phyloP scores from a whole-genome alignment of 2,113 vertebrate genomes.

The Coryphaenoides rupestris region DNA sequence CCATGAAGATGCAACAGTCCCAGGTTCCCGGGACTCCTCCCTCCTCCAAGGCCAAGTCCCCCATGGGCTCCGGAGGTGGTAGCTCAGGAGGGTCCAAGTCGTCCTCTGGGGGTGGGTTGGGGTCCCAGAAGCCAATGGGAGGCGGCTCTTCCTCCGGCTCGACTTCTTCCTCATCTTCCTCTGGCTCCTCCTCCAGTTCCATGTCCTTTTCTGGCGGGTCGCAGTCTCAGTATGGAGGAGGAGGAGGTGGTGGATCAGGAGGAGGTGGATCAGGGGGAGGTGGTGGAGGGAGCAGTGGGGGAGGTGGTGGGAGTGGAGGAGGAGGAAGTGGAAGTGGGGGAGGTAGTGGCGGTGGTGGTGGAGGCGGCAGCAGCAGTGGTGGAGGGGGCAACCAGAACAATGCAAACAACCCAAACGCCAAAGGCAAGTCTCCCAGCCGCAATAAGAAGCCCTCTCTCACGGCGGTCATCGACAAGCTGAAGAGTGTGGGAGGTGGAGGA shows the following conservation, averaged over 20 bases:
- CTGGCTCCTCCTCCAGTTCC: conserved; percentile 74
- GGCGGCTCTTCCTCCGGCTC: conserved; percentile 66
- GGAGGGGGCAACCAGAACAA: conserved; percentile 79
- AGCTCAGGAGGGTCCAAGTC: conserved; percentile 85
- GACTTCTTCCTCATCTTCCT: conserved; percentile 75
- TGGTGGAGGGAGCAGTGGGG: conserved; percentile 72
- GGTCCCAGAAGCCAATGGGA: conserved; percentile 81
- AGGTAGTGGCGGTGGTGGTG: conserved; percentile 76
- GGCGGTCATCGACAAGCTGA: conserved; percentile 97
- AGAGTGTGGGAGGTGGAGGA: conserved; percentile 91
- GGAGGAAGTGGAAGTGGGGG: conserved; percentile 74
- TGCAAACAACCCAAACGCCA: conserved; percentile 83
- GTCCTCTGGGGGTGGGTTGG: conserved; percentile 85
- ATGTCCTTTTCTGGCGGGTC: conserved; percentile 77
- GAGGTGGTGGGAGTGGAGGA: conserved; percentile 80
- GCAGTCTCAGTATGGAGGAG: conserved; percentile 82
- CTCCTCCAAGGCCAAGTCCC: conserved; percentile 94
- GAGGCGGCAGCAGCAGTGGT: conserved; percentile 71
- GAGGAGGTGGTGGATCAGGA: conserved; percentile 78
- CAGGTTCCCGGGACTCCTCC: conserved; percentile 91
- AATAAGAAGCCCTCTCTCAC: conserved; percentile 98
- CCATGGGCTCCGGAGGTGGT: conserved; percentile 88
- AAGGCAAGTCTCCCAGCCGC: conserved; percentile 95
- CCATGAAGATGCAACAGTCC: conserved; percentile 87
- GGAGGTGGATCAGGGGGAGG: conserved; percentile 78